Evolutionary conservation across 64 coral and sea anemone genomes (phyloP).

Genomic region (Orbicella faveolata): DNA sequence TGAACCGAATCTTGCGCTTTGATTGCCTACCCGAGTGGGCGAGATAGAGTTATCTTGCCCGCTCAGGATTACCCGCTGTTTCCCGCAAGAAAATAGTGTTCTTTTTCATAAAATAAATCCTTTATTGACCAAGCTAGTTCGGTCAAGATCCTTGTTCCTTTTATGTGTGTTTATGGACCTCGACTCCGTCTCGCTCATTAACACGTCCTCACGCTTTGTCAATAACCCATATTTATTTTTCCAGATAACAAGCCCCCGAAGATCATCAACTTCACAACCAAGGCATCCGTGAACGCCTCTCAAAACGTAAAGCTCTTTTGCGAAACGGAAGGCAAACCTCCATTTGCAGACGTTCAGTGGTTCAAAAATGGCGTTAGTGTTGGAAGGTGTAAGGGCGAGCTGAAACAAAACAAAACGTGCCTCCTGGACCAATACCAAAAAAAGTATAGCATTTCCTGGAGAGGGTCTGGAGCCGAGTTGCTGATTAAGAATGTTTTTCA

Average conservation of each 20-base stretch:
- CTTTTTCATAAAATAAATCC: too few species aligned
- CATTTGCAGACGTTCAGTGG: constrained; percentile 39
- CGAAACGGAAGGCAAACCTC: constrained; percentile 14
- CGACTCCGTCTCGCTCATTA: too few species aligned
- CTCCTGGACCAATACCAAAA: not conserved
- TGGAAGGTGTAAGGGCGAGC: constrained; percentile 9
- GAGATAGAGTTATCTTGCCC: too few species aligned
- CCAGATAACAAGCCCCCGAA: constrained; percentile 38
- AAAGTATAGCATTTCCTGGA: constrained; percentile 21
- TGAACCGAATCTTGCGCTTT: too few species aligned
- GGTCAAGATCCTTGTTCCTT: too few species aligned
- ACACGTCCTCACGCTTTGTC: too few species aligned
- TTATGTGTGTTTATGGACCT: too few species aligned
- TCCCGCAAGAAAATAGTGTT: too few species aligned
- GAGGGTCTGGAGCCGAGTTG: constrained; percentile 21
- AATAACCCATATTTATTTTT: not conserved
- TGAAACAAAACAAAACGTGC: constrained; percentile 16
- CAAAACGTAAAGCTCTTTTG: constrained; percentile 26
- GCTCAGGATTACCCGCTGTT: too few species aligned
- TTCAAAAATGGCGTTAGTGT: constrained; percentile 14
- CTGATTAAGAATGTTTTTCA: constrained; percentile 33
- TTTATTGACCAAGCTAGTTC: too few species aligned
- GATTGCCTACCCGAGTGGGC: too few species aligned
- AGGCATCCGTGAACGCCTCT: constrained; percentile 27
- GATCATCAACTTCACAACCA: constrained; percentile 46